Evolutionary conservation across 2,888 invertebrate genomes (phyloP).

Genomic region (Lycophotia porphyrea): DNA sequence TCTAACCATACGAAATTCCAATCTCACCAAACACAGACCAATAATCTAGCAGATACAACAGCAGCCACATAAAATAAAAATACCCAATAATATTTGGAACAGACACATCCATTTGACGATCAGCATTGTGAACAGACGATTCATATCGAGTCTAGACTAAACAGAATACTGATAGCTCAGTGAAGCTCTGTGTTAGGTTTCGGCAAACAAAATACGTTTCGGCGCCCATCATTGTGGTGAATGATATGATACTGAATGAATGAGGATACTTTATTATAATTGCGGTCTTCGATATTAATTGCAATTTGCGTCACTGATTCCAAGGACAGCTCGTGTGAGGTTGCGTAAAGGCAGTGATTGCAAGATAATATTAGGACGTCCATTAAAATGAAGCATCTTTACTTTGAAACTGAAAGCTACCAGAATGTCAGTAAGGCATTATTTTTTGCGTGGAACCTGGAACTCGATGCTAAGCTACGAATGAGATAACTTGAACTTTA

Average conservation of each 20-base stretch:
- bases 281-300: constrained; percentile 39
- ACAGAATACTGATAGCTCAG: constrained; percentile 22
- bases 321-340: constrained; percentile 42
- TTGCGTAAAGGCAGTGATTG: background rate
- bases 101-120: constrained; percentile 38
- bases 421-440: background rate
- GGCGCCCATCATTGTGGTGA: constrained; percentile 39
- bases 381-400: background rate
- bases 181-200: constrained; percentile 28
- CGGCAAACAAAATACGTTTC: constrained; percentile 21
- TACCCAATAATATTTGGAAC: constrained; percentile 42
- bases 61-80: constrained; percentile 27
- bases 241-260: constrained; percentile 45
- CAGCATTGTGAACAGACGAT: constrained; percentile 26
- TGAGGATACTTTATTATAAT: constrained; percentile 43
- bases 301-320: constrained; percentile 35
- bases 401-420: background rate
- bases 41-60: constrained; percentile 26
- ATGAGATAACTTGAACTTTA: background rate
- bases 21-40: constrained; percentile 18
- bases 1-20: background rate
- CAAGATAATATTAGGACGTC: background rate
- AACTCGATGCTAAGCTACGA: background rate
- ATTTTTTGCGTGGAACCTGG: background rate
- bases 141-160: constrained; percentile 53